Conservation (phyloP, 2,888 invertebrate genomes). For the Drosophila vallismaia region DNA sequence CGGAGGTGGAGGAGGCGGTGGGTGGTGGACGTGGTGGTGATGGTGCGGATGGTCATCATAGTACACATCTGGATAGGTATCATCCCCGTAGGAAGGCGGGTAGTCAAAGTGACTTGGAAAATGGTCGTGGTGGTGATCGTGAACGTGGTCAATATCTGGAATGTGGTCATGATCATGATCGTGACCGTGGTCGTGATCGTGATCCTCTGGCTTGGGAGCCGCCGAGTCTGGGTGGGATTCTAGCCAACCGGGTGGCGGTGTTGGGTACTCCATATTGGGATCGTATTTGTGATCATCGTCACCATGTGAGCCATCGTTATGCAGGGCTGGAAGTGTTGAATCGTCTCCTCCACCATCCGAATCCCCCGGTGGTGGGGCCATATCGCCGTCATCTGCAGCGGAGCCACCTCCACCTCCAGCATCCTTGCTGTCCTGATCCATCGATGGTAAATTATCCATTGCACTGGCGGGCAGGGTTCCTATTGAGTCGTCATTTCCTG, state of each 20-base stretch:
- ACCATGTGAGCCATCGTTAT: conserved; percentile 23
- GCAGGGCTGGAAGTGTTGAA: background rate
- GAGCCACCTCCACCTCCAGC: conserved; percentile 8
- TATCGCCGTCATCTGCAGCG: conserved; percentile 29
- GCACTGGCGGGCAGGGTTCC: conserved; percentile 79
- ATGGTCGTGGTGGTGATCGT: conserved; percentile 55
- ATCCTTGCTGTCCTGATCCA: conserved; percentile 46
- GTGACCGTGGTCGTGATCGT: conserved; percentile 56
- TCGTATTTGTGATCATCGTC: conserved; percentile 72
- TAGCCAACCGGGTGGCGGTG: conserved; percentile 82
- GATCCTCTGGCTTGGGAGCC: conserved; percentile 61
- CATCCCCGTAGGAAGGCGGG: conserved; percentile 74
- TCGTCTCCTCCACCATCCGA: conserved; percentile 27
- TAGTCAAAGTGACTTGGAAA: conserved; percentile 69
- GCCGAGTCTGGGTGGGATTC: conserved; percentile 75
- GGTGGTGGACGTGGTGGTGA: conserved; percentile 65
- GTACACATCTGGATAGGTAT: conserved; percentile 57
- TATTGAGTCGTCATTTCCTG: conserved; percentile 64
- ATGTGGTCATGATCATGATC: conserved; percentile 63
- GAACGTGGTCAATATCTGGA: conserved; percentile 51
- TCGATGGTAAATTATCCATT: conserved; percentile 59
- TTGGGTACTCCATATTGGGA: conserved; percentile 80
- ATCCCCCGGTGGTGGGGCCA: conserved; percentile 11
- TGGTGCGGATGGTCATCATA: conserved; percentile 74
- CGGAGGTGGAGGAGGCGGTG: conserved; percentile 72